These are phyloP conservation scores for Spea bombifrons DNA, from an alignment of 2,113 vertebrate genomes.

Conservation along the genomic window DNA sequence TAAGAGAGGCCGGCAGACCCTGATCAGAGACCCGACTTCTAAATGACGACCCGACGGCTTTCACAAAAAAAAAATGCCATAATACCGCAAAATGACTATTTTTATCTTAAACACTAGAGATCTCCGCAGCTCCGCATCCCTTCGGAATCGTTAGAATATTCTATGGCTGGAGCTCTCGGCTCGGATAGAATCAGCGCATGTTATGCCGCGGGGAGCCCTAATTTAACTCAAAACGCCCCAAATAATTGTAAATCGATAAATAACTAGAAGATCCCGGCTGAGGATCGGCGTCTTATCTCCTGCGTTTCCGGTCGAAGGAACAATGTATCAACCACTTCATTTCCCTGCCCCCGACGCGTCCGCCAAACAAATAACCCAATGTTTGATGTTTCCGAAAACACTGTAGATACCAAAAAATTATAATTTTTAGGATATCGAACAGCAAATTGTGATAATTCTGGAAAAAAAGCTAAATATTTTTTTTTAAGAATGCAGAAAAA, in stretches of 20 bases:
- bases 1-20: constrained; percentile 48
- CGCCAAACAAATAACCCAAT: no score
- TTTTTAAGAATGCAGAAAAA: no score
- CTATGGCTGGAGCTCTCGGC: constrained; percentile 15
- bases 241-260: neutral
- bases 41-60: constrained; percentile 47
- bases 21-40: constrained; percentile 52
- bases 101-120: constrained; percentile 26
- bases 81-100: constrained; percentile 46
- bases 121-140: neutral
- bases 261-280: constrained; percentile 8
- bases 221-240: neutral
- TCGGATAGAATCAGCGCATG: constrained; percentile 21
- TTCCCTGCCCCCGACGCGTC: neutral
- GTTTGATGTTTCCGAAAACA: no score
- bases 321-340: neutral
- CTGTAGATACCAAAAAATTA: no score
- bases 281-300: constrained; percentile 28
- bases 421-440: no score
- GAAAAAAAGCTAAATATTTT: no score
- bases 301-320: constrained; percentile 27
- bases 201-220: constrained; percentile 36
- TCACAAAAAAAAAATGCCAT: constrained; percentile 50
- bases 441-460: no score
- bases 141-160: no score